Evolutionary conservation across 2,888 invertebrate species (phyloP), one percentile per base, ranked within the genome.

Genomic region (Conops quadrifasciatus): DNA sequence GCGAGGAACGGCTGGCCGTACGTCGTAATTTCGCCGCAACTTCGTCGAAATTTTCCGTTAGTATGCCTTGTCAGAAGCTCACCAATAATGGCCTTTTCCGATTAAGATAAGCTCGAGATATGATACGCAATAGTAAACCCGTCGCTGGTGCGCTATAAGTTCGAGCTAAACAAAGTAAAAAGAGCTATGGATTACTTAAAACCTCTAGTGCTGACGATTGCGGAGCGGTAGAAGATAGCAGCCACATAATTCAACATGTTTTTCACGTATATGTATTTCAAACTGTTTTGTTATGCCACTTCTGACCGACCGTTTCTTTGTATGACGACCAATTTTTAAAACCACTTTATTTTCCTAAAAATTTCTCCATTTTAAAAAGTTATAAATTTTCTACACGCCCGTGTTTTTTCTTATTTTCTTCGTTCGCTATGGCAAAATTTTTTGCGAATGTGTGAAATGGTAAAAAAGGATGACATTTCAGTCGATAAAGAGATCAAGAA

Each of bases 401-500:
- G n/a, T 53, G 47, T 53, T 45, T 56, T 60, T 70, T 64, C 64
- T 58, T 64, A 64, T 70, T 70, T 70, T 70, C 70, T 64, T 70
- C 58, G 58, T 28, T 64, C 47, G 16, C 24, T 24, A 2, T 1
- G n/a, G 13, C 26, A 47, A 15, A 56, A 60, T 26, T 26, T 43
- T 24, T 60, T 43, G 53, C 53, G 53, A 60, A 68, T 28, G 24
- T 58, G 45, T 67, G 30, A 36, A n/a, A 15, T 19, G 65, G 43
- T 58, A 53, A 28, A 30, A 51, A 28, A 53, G 21, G 43, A 56
- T 47, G 67, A 58, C 67, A 67, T 21, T 43, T 4, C 0, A 56
- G 43, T 30, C 51, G 65, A 16, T 65, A 51, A 51, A 45, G 19
- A 36, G 30, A 16, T 51, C 15, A 19, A 5, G 4, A 51, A 51